Conservation (phyloP, 2,113 vertebrate species). For the Alligator sinensis region DNA sequence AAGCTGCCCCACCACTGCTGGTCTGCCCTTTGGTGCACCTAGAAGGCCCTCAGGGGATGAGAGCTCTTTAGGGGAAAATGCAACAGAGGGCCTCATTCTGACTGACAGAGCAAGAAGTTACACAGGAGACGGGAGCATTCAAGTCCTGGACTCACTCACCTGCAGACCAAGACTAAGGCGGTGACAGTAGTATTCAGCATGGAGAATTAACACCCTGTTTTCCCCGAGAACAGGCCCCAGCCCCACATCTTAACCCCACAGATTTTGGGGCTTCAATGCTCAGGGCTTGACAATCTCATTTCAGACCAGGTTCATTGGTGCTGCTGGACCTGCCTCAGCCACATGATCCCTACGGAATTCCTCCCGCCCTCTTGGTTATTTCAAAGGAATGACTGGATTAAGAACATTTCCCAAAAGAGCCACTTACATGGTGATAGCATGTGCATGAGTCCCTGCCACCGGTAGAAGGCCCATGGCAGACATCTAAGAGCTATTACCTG, state of each 20-base stretch:
- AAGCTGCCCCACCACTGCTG: background rate
- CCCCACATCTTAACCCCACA: background rate
- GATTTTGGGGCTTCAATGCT: background rate
- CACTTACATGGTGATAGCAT: accelerated
- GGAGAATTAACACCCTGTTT: background rate
- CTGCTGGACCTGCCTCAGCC: too few species aligned
- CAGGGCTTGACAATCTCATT: too few species aligned
- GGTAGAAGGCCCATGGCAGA: background rate
- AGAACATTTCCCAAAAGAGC: background rate
- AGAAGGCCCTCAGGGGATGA: background rate
- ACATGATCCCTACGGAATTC: background rate
- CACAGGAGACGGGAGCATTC: background rate
- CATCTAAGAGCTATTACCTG: constrained; percentile 80
- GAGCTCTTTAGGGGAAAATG: background rate
- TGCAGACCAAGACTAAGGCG: too few species aligned
- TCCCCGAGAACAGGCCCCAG: background rate
- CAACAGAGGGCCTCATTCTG: too few species aligned
- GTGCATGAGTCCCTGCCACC: background rate
- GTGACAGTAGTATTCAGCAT: too few species aligned
- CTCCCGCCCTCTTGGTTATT: background rate
- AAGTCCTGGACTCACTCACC: too few species aligned
- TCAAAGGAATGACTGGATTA: too few species aligned
- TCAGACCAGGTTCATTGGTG: too few species aligned
- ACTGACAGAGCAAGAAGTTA: background rate
- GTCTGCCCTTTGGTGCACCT: background rate